phyloP scores from a whole-genome alignment of 2,888 invertebrate genomes.

The Frankliniella fusca region DNA sequence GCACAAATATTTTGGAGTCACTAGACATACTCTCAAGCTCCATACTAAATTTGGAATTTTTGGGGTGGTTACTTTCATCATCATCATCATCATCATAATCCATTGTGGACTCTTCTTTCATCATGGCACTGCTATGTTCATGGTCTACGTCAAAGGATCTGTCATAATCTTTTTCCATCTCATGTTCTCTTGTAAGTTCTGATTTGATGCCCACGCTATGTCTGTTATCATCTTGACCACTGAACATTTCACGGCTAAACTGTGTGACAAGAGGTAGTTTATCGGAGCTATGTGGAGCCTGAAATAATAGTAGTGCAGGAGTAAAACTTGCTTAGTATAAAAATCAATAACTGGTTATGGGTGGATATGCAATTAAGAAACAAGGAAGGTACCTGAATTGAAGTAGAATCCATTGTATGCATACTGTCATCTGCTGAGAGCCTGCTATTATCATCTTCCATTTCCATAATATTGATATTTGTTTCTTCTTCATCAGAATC shows the following conservation, averaged over 20 bases:
- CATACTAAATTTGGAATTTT: background rate
- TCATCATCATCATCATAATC: conserved; percentile 13
- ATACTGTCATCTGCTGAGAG: conserved; percentile 67
- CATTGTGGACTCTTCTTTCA: conserved; percentile 8
- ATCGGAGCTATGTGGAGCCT: background rate
- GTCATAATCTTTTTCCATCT: background rate
- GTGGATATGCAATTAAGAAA: background rate
- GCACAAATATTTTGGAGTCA: background rate
- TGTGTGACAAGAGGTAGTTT: conserved; percentile 24
- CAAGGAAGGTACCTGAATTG: conserved; percentile 45
- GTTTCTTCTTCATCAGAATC: conserved; percentile 78
- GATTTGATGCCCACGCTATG: background rate
- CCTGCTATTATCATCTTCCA: conserved; percentile 69
- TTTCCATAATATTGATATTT: conserved; percentile 63
- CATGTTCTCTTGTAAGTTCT: conserved; percentile 11
- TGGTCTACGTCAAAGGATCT: background rate
- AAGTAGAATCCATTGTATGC: conserved; percentile 63
- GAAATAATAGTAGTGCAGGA: background rate
- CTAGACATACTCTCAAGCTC: conserved; percentile 4
- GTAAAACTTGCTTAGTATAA: background rate
- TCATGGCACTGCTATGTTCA: background rate
- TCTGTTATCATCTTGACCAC: background rate
- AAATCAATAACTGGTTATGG: background rate
- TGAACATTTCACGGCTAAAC: conserved; percentile 31
- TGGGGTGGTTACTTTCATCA: background rate